Evolutionary conservation across 2,113 vertebrate species (phyloP), one percentile per base, ranked within the genome.

Genomic region (Strigops habroptila): DNA sequence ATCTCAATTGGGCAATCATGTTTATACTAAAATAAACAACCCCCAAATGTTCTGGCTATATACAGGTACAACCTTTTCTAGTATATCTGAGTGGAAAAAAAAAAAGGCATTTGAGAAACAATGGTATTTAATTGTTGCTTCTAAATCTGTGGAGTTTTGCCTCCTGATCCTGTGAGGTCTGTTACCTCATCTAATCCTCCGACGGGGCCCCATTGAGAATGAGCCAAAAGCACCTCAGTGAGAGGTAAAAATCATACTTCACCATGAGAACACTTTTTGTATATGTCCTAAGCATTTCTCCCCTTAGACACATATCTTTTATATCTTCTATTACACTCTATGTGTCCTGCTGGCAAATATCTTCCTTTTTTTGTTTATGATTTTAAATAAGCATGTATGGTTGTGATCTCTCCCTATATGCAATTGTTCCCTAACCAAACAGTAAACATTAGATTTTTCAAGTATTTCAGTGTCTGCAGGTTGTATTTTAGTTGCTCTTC

Each of bases 21-120:
- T 94, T 95, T 95, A 79, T 67, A 93, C 35, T n/a, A 93, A 96
- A 96, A 95, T 76, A 91, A 93, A 79, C 82, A 86, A 64, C 62
- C 37, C 52, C 35, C 24, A 91, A 63, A 96, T 30, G 67, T 92
- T 92, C 74, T 91, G 88, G 91, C 77, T 88, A 73, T 31, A 73
- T 57, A 84, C 44, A 84, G 48, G 65, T 90, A 93, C 22, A 89
- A 49, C 11, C 41, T 94, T 86, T 78, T 68, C 62, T 73, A 82
- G 48, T 21, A 27, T 18, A 65, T 17, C 35, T 51, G 52, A 12
- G 43, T 33, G 44, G 11, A 49, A 52, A 78, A 51, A 71, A 74
- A 49, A 28, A 28, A 31, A 12, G 80, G 39, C 18, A 25, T 46
- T 92, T 85, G 53, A 89, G 62, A 82, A 93, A 93, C 44, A 93